Conservation (phyloP, 2,888 invertebrate species). For the Plutella xylostella region DNA sequence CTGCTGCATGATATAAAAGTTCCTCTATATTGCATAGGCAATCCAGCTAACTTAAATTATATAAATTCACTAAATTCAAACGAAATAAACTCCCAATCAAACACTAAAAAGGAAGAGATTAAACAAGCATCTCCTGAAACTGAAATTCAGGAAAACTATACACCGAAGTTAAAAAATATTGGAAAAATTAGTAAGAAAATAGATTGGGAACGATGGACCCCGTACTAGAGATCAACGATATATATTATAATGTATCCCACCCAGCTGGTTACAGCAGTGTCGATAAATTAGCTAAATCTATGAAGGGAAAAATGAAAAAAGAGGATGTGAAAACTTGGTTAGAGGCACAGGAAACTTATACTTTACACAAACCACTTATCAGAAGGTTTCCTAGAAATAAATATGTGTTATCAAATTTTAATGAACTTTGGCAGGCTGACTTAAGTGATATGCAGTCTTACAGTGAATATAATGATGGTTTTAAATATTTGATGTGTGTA, state of each 20-base stretch:
- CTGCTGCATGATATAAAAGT: constrained; percentile 20
- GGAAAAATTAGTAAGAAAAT: constrained; percentile 16
- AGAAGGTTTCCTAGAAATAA: constrained; percentile 15
- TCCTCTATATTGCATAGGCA: constrained; percentile 22
- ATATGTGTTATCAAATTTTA: constrained; percentile 18
- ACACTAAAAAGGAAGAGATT: too few relatives aligned
- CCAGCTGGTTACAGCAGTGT: constrained; percentile 21
- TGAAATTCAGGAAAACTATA: background rate
- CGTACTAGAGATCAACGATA: constrained; percentile 22
- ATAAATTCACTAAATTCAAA: constrained; percentile 5
- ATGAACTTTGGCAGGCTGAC: constrained; percentile 19
- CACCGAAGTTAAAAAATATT: background rate
- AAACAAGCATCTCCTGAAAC: background rate
- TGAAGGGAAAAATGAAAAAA: constrained; percentile 20
- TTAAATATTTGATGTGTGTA: constrained; percentile 19
- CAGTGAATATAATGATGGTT: constrained; percentile 18
- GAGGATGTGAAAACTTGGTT: constrained; percentile 18
- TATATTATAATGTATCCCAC: constrained; percentile 21
- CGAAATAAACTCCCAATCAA: background rate
- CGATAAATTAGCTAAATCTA: constrained; percentile 16
- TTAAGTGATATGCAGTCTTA: constrained; percentile 18
- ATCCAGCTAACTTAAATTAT: constrained; percentile 18
- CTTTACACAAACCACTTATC: constrained; percentile 19
- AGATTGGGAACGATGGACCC: constrained; percentile 25
- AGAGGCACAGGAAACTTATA: constrained; percentile 20